Base-by-base conservation (phyloP, 1,140 invertebrate species). In the Scaptomyza montana region DNA sequence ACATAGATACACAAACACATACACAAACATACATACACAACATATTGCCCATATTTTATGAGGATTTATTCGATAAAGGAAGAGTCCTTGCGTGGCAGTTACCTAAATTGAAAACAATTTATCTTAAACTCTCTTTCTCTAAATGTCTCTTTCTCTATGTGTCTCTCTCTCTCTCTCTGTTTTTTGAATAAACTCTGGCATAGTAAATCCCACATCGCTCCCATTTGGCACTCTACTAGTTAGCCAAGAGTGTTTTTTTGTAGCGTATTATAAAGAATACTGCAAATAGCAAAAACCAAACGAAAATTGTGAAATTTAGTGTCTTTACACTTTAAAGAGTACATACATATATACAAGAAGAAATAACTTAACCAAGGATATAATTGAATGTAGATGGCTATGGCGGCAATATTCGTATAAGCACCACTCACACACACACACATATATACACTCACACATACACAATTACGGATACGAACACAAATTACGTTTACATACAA, bases 241-340 rank as follows among this genome's bases (percentile, higher is more conserved):
- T 28, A 21, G 25, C 50, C 36, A 39, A 19, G 59, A 39, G 69
- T 46, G 46, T 45, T 57, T 76, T 49, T 72, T 74, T 81, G 78
- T 77, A 87, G 82, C 64, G 60, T 51, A 50, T 86, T 25, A 25
- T 25, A 71, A 62, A 74, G 77, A 73, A 56, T 30, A 68, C 19
- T 33, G 12, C 13, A 43, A 25, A 25, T 25, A 25, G 21, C 13
- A 56, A 69, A 56, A 81, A 84, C 84, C 84, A 87, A 89, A 87
- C 84, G 80, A 87, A 87, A 81, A 87, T 89, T 87, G 84, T 87
- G 84, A 87, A 87, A 87, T 87, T 87, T 87, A 87, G 84, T 87
- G 84, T 87, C 84, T 87, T 87, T 87, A 87, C 84, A 87, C 84
- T 87, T 87, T 87, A 87, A 87, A 87, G 84, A 86, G 72, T 78